Conservation (phyloP, 2,797 vertebrate species). For the Catharus ustulatus region DNA sequence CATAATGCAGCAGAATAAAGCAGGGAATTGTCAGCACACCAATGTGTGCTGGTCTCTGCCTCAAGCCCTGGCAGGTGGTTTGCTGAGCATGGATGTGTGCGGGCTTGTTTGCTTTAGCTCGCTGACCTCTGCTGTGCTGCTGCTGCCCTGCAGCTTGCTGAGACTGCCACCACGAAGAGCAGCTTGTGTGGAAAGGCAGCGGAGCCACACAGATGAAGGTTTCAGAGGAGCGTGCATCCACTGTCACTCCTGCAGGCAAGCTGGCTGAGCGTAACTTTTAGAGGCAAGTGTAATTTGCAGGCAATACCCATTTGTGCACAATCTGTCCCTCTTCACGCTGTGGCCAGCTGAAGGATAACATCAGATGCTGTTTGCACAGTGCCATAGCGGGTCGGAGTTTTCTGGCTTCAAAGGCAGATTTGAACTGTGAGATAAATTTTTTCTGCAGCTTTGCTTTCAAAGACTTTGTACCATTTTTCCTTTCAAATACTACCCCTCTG, state of each 20-base stretch:
- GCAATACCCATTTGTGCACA: neutral
- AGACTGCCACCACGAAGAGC: neutral
- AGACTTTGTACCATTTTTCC: neutral
- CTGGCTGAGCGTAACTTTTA: neutral
- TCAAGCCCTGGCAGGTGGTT: neutral
- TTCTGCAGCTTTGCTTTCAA: slow-evolving; percentile 16
- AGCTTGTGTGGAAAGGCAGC: neutral
- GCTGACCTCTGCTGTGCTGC: neutral
- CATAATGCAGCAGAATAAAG: neutral
- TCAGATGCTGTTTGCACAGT: neutral
- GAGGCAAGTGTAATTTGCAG: neutral
- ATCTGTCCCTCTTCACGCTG: neutral
- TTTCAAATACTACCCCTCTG: neutral
- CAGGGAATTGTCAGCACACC: neutral
- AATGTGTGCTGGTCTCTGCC: neutral
- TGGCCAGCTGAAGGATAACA: neutral
- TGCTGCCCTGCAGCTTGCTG: neutral
- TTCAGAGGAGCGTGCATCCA: rapidly evolving
- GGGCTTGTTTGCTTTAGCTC: neutral
- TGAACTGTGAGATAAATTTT: neutral
- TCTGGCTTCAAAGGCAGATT: neutral
- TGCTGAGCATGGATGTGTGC: neutral
- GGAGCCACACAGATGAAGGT: no score
- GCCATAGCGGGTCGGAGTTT: neutral
- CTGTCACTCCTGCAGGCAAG: neutral